These are phyloP conservation scores for Thera britannica DNA, from an alignment of 2,888 invertebrate genomes.

Conservation along the genomic window DNA sequence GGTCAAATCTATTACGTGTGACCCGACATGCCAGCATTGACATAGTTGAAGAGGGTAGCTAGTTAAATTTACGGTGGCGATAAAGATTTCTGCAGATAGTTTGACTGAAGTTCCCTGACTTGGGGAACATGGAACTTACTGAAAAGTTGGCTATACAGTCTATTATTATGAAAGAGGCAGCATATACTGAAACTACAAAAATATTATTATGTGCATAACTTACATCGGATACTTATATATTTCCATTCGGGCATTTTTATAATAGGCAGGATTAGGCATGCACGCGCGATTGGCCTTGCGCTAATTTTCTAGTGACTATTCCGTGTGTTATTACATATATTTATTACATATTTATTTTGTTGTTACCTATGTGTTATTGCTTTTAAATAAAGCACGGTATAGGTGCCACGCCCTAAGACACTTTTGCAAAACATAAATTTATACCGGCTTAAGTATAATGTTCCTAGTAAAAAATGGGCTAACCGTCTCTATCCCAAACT, in stretches of 20 bases:
- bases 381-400: background rate
- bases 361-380: no score
- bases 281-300: no score
- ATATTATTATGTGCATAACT: background rate
- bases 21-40: slow-evolving; percentile 14
- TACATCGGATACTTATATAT: no score
- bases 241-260: no score
- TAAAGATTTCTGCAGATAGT: slow-evolving; percentile 5
- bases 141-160: background rate
- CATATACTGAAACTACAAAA: background rate
- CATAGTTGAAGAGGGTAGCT: slow-evolving; percentile 14
- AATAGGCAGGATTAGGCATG: no score
- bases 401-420: background rate
- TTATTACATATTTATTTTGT: no score
- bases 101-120: background rate
- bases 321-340: no score
- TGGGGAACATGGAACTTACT: background rate
- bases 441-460: no score
- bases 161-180: background rate
- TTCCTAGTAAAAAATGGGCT: background rate
- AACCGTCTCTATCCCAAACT: slow-evolving; percentile 1
- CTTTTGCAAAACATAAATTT: background rate
- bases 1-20: slow-evolving; percentile 40
- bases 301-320: no score
- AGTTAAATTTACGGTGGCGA: slow-evolving; percentile 1